phyloP scores from a whole-genome alignment of 2,888 invertebrate species.

The Carabus problematicus region DNA sequence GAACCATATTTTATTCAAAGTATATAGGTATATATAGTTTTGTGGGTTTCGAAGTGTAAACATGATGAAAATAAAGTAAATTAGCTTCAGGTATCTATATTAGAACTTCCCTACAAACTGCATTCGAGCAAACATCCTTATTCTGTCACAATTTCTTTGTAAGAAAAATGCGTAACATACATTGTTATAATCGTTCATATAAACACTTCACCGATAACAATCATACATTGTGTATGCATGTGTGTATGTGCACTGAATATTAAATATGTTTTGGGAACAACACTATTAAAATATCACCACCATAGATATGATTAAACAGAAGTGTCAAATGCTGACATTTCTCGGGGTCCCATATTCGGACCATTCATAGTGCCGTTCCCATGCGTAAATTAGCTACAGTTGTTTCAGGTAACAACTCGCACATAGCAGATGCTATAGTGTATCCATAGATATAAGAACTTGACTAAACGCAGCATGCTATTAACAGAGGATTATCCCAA shows the following conservation, averaged over 20 bases:
- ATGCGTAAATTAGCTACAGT: conserved; percentile 56
- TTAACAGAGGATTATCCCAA: too few relatives aligned
- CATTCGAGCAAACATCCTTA: too few relatives aligned
- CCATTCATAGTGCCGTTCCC: conserved; percentile 37
- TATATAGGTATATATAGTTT: too few relatives aligned
- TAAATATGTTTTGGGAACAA: conserved; percentile 22
- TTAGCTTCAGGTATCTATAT: too few relatives aligned
- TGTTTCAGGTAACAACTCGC: conserved; percentile 54
- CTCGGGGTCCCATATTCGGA: background rate
- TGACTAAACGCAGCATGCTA: too few relatives aligned
- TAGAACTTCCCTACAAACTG: too few relatives aligned
- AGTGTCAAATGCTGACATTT: background rate
- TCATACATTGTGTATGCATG: conserved; percentile 6
- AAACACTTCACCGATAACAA: conserved; percentile 35
- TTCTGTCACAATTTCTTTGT: too few relatives aligned
- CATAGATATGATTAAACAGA: conserved; percentile 7
- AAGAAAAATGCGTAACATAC: too few relatives aligned
- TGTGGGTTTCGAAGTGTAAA: too few relatives aligned
- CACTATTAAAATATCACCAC: conserved; percentile 32
- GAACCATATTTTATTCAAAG: too few relatives aligned
- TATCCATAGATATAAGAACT: too few relatives aligned
- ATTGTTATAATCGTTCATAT: conserved; percentile 9
- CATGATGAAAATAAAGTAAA: too few relatives aligned
- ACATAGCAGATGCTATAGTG: conserved; percentile 26
- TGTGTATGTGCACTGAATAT: conserved; percentile 3